Evolutionary conservation across 2,113 vertebrate species (phyloP).

Genomic region (Hiodon tergisus): DNA sequence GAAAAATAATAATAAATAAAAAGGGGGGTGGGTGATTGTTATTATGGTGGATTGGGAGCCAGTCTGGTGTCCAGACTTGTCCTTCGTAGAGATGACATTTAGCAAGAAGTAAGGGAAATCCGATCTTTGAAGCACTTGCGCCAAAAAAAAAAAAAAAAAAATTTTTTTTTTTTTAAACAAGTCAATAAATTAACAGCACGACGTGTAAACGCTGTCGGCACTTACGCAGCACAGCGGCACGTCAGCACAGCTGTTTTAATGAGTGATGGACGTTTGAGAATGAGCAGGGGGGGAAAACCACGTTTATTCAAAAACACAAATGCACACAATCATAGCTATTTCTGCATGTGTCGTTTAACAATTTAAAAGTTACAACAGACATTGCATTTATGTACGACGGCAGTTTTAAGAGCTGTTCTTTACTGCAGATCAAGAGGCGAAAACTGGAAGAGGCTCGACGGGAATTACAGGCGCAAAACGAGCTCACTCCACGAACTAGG

Average conservation of each 20-base stretch:
- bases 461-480: conserved; percentile 29
- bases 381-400: not conserved
- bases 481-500: conserved; percentile 11
- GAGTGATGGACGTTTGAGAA: not conserved
- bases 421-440: conserved; percentile 13
- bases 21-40: conserved; percentile 5
- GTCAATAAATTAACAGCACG: conserved; percentile 17
- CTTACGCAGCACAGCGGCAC: not conserved
- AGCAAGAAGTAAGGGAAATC: not conserved
- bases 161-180: too few relatives aligned
- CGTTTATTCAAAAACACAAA: not conserved
- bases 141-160: not conserved
- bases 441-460: conserved; percentile 27
- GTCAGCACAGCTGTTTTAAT: not conserved
- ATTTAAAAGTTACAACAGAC: too few relatives aligned
- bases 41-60: conserved; percentile 15
- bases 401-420: not conserved
- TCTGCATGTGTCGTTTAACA: not conserved
- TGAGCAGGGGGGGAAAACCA: not conserved
- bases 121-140: not conserved
- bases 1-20: conserved; percentile 14
- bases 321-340: not conserved
- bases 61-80: conserved; percentile 14
- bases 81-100: conserved; percentile 21
- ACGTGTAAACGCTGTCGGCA: not conserved